Percentiles rank a stretch among this genome's conserved stretches.
These are phyloP conservation scores for Synanthedon andrenaeformis DNA, from an alignment of 2,888 invertebrate genomes.

Conservation along the genomic window DNA sequence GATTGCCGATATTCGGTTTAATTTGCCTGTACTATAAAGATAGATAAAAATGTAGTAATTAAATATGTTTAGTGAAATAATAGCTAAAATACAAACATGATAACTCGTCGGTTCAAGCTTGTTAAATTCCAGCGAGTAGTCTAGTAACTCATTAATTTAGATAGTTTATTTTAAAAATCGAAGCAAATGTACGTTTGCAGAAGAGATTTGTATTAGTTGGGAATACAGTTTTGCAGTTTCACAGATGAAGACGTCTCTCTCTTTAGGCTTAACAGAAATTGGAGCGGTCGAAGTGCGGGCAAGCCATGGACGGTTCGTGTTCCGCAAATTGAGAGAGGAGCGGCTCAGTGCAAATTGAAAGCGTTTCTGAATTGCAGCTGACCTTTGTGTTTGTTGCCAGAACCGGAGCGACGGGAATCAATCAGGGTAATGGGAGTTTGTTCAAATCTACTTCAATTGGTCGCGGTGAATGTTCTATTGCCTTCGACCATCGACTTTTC, in stretches of 20 bases:
- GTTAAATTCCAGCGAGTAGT: too few relatives aligned
- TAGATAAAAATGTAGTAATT: too few relatives aligned
- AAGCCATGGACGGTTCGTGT: slow-evolving; percentile 11
- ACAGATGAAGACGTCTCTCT: slow-evolving; percentile 6
- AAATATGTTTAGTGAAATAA: too few relatives aligned
- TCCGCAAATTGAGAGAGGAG: slow-evolving; percentile 50
- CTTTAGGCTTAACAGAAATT: slow-evolving; percentile 7
- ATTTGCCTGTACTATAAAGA: too few relatives aligned
- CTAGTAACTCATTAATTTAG: too few relatives aligned
- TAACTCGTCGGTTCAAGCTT: too few relatives aligned
- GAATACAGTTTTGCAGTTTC: neutral
- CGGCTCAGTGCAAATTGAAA: slow-evolving; percentile 60
- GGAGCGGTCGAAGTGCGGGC: slow-evolving; percentile 2
- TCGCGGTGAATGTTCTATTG: slow-evolving; percentile 26
- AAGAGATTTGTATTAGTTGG: too few relatives aligned
- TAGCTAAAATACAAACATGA: too few relatives aligned
- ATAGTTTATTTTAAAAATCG: too few relatives aligned
- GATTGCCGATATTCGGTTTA: too few relatives aligned
- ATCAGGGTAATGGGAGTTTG: slow-evolving; percentile 62
- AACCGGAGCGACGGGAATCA: slow-evolving; percentile 49
- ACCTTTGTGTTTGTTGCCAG: slow-evolving; percentile 61
- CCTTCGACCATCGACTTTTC: slow-evolving; percentile 25
- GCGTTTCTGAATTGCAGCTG: slow-evolving; percentile 53
- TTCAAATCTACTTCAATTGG: slow-evolving; percentile 57
- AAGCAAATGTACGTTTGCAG: too few relatives aligned